Percentiles rank a stretch among this genome's conserved stretches.
phyloP scores from a whole-genome alignment of 2,113 vertebrate genomes.

The Zeus faber region DNA sequence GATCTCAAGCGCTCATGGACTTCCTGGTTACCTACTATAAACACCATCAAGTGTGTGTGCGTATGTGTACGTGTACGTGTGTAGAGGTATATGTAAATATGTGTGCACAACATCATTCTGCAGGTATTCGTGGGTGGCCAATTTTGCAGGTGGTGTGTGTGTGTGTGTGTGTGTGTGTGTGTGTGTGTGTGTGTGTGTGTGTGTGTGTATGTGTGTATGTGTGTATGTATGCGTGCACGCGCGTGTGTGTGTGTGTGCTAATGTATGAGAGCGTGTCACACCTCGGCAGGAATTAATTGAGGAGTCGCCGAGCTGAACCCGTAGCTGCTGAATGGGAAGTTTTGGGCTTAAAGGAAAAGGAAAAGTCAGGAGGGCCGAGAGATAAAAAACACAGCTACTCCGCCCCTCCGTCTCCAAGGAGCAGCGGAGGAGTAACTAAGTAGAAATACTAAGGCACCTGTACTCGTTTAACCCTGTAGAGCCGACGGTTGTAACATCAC shows the following conservation, averaged over 20 bases:
- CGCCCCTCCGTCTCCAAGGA: constrained; percentile 41
- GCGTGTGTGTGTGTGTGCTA: constrained; percentile 15
- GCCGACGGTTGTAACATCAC: too few species aligned
- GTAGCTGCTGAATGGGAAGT: constrained; percentile 63
- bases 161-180: neutral
- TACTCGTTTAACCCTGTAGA: too few species aligned
- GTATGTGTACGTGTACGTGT: neutral
- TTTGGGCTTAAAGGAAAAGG: constrained; percentile 55
- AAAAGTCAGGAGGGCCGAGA: constrained; percentile 53
- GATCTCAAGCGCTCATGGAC: constrained; percentile 47
- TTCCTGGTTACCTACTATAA: constrained; percentile 31
- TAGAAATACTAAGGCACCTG: too few species aligned
- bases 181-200: neutral
- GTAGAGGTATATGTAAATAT: too few species aligned
- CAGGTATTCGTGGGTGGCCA: neutral
- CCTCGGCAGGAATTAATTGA: constrained; percentile 45
- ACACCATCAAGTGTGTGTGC: constrained; percentile 14
- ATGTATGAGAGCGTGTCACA: constrained; percentile 36
- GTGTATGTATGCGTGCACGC: neutral
- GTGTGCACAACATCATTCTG: neutral
- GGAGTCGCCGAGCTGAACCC: constrained; percentile 48
- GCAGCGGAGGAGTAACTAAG: too few species aligned
- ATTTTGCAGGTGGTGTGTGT: neutral
- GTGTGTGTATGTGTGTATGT: neutral
- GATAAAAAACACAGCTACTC: too few species aligned